Base-by-base conservation (phyloP, 2,113 vertebrate genomes). In the Cephalopterus ornatus region DNA sequence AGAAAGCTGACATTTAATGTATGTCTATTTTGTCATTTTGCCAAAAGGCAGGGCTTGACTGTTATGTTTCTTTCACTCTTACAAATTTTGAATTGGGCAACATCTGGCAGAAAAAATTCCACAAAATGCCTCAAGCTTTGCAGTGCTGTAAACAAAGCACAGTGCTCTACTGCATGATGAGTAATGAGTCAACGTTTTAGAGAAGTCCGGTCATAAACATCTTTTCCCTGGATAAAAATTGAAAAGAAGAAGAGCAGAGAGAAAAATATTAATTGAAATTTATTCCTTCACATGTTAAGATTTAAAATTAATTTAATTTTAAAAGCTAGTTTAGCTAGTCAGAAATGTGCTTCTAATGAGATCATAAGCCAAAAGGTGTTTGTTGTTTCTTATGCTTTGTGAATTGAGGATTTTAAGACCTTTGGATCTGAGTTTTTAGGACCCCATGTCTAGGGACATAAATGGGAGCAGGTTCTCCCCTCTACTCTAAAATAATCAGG, bases 11-110 rank as follows among this genome's bases (percentile, higher is more conserved):
- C 61, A 42, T 97, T 97, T 93, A 92, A 77, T 96, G 86, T 90
- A 93, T 97, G 96, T 97, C 56, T 96, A n/a, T 97, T 96, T 98
- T 98, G 97, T 97, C 96, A 55, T 73, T 61, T 80, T 96, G 97
- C 98, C 98, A 98, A 89, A 91, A 97, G 63, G 67, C 80, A 76
- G 46, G 32, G 81, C 85, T 72, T 91, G 68, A 84, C 78, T 73
- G 72, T 88, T 94, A 58, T 6, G 14, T 68, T 97, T 92, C 84
- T 93, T 96, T 88, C 62, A 15, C 94, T 84, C 56, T 88, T 91
- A 91, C 72, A 89, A 26, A 94, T 95, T 95, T 92, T 81, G 56
- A 95, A 90, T 62, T 84, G 58, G 76, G 58, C 74, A 91, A 79
- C 93, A 95, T 95, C 87, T 97, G 96, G 81, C 84, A 94, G 84